Percentiles rank a stretch among this genome's conserved stretches.
Evolutionary conservation across 2,888 invertebrate species (phyloP).

Genomic region (Palloptera scutellata): DNA sequence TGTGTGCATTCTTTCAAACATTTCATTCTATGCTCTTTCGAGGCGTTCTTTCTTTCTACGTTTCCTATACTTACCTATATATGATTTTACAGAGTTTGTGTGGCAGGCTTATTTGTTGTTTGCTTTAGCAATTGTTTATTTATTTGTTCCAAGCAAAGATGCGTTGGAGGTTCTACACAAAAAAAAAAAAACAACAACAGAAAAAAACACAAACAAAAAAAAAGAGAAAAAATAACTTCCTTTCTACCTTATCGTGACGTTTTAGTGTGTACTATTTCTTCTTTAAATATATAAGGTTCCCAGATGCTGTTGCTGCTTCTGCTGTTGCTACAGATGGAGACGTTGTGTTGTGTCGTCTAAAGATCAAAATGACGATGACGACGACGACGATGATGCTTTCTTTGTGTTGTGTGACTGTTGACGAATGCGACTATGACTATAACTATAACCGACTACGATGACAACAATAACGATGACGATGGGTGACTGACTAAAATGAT

Average conservation of each 20-base stretch:
- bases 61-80: conserved; percentile 12
- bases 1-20: not conserved
- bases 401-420: not conserved
- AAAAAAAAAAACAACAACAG: conserved; percentile 9
- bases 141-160: conserved; percentile 40
- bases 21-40: not conserved
- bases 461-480: not conserved
- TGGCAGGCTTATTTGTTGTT: conserved; percentile 36
- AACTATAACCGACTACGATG: too few species aligned
- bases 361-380: conserved; percentile 12
- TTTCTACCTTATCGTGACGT: conserved; percentile 20
- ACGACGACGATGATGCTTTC: conserved; percentile 5
- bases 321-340: conserved; percentile 5
- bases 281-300: not conserved
- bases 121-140: conserved; percentile 42
- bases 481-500: not conserved
- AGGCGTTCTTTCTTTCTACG: not conserved
- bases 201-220: not conserved
- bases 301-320: not conserved
- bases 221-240: conserved; percentile 20
- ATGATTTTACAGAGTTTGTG: not conserved
- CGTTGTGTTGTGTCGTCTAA: conserved; percentile 11
- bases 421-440: not conserved
- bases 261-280: too few species aligned
- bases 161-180: conserved; percentile 43